Conservation (phyloP, 2,113 vertebrate genomes). For the Pholis gunnellus region DNA sequence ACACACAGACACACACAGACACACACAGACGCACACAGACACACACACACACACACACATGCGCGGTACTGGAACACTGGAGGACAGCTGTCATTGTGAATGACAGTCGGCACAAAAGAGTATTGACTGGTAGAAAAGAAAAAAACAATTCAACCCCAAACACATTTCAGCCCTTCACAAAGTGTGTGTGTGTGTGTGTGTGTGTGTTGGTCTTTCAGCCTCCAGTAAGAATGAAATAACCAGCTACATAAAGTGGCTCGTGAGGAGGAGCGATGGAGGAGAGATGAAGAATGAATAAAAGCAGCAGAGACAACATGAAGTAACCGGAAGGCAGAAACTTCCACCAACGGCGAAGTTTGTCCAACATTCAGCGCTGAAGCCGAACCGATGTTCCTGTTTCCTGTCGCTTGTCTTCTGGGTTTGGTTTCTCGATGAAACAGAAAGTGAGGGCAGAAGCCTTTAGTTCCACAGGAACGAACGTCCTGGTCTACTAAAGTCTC, state of each 20-base stretch:
- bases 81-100: slow-evolving; percentile 64
- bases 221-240: neutral
- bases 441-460: neutral
- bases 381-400: neutral
- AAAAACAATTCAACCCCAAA: slow-evolving; percentile 42
- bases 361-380: too few relatives aligned
- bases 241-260: neutral
- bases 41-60: slow-evolving; percentile 35
- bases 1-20: slow-evolving; percentile 18
- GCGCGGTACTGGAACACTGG: slow-evolving; percentile 5
- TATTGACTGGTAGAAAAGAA: slow-evolving; percentile 53
- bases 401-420: slow-evolving; percentile 21
- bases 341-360: too few relatives aligned
- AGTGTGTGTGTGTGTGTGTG: neutral
- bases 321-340: too few relatives aligned
- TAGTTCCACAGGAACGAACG: too few relatives aligned
- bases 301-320: too few relatives aligned
- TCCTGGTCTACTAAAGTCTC: too few relatives aligned
- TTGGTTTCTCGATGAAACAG: slow-evolving; percentile 29
- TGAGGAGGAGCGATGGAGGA: too few relatives aligned
- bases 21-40: slow-evolving; percentile 10
- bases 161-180: slow-evolving; percentile 24
- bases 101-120: slow-evolving; percentile 58
- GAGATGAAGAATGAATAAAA: too few relatives aligned
- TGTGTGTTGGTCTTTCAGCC: too few relatives aligned